Evolutionary conservation across 2,113 vertebrate genomes (phyloP), one percentile per base, ranked within the genome.

Genomic region (Microtus montanus): DNA sequence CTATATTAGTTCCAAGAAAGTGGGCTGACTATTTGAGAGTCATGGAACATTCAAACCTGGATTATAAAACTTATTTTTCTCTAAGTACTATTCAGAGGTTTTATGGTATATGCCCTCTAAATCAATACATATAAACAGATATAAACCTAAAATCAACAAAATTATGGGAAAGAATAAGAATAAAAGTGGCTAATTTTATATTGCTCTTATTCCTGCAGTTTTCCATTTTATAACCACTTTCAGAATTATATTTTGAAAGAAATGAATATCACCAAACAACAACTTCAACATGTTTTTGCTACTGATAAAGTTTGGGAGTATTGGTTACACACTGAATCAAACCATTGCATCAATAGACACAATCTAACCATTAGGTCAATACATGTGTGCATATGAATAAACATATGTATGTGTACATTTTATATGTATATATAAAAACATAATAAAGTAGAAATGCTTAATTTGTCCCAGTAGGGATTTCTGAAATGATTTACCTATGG

Each of bases 401-500:
- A 33, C 35, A 30, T 33, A 14, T 33, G 13, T 13, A 33, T 33
- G 13, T 68, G 58, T 22, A 58, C 6, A 58, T 58, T 58, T 58
- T 58, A 58, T 58, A 58, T 58, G 58, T 41, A 88, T 71, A 71
- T 71, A 63, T 38, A 63, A 66, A 58, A 26, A 24, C 35, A 79
- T 49, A 33, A 87, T 70, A 77, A 87, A 75, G 30, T 33, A 71
- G 78, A 89, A 84, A 64, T 84, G 63, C 54, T 96, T 89, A 83
- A 95, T 96, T 91, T 92, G 47, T 20, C n/a, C n/a, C 41, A 73
- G 2, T 87, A 28, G 73, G 14, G 33, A 33, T 92, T 94, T 93
- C 64, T 79, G 63, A 70, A 92, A 92, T 92, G 17, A 97, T 74
- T 89, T 95, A 66, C 26, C 35, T 33, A 94, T 89, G 58, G 70